These are phyloP conservation scores for Archilochus colubris DNA, from an alignment of 2,113 vertebrate genomes.

Conservation along the genomic window DNA sequence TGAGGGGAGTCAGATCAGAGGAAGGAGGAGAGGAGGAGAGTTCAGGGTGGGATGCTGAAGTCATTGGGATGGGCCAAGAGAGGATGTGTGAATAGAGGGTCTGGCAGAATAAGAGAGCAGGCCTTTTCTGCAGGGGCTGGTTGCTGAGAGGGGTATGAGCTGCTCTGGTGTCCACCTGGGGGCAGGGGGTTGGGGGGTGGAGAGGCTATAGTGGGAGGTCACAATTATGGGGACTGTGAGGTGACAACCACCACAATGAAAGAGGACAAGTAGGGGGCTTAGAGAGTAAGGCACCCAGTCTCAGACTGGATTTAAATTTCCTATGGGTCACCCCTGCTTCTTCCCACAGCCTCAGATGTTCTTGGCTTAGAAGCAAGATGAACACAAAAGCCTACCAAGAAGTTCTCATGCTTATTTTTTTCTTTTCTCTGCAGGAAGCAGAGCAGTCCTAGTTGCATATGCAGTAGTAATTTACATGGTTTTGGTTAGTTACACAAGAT, in stretches of 20 bases:
- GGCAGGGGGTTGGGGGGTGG: background rate
- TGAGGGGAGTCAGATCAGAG: background rate
- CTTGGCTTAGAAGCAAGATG: background rate
- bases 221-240: background rate
- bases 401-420: background rate
- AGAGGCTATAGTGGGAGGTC: background rate
- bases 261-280: background rate
- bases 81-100: background rate
- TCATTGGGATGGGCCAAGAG: background rate
- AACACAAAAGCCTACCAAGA: background rate
- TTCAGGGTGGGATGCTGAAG: background rate
- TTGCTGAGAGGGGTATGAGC: background rate
- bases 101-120: background rate
- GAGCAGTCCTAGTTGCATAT: slow-evolving; percentile 61
- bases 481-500: slow-evolving; percentile 69
- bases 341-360: background rate
- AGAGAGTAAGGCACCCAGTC: background rate
- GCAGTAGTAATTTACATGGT: slow-evolving; percentile 69
- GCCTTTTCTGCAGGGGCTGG: background rate
- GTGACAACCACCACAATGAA: background rate
- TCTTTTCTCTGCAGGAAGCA: slow-evolving; percentile 34
- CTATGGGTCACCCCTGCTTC: background rate
- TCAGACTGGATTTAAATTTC: background rate
- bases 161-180: background rate
- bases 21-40: fast-evolving